Conservation (phyloP, 2,888 invertebrate genomes). For the Limnephilus marmoratus region DNA sequence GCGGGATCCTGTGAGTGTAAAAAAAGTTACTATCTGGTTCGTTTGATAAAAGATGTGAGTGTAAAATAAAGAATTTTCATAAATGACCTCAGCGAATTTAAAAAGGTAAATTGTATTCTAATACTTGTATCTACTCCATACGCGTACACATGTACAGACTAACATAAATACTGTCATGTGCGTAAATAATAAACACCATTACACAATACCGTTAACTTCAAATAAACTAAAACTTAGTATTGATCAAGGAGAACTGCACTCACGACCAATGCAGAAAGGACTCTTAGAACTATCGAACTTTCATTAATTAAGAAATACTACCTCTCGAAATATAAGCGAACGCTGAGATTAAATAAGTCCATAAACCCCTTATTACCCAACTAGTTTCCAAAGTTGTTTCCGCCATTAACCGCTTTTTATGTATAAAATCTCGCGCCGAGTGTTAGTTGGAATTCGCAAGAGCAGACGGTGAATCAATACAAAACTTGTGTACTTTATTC, state of each 20-base stretch:
- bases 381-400: background rate
- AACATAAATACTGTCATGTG: no score
- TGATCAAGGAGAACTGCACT: background rate
- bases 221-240: no score
- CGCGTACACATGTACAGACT: no score
- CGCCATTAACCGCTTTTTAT: background rate
- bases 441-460: slow-evolving; percentile 19
- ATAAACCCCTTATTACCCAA: background rate
- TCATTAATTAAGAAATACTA: background rate
- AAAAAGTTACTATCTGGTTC: no score
- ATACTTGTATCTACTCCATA: no score
- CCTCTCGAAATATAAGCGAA: background rate
- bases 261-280: background rate
- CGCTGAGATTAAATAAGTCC: background rate
- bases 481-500: slow-evolving; percentile 29
- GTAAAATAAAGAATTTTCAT: no score
- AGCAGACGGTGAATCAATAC: slow-evolving; percentile 24
- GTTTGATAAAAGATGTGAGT: no score
- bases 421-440: background rate
- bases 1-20: no score
- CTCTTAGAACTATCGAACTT: background rate
- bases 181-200: no score
- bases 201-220: no score
- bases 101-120: no score
- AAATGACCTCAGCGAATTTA: no score